Evolutionary conservation across 2,113 vertebrate species (phyloP), one percentile per base, ranked within the genome.

Genomic region (Perognathus longimembris): DNA sequence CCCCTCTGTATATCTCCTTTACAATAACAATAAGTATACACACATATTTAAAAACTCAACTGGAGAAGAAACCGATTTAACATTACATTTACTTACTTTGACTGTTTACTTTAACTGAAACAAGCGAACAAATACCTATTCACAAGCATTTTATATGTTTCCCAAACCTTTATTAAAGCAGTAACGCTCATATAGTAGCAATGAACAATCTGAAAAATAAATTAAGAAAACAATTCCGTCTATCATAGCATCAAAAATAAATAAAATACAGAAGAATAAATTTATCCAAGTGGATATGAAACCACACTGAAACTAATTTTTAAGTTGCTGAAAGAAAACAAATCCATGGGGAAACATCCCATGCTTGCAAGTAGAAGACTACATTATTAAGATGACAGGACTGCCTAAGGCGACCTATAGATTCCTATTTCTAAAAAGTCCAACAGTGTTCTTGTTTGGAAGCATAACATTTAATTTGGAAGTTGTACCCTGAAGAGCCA

Each of bases 21-120:
- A 45, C 11, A 45, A 45, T 45, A 45, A 45, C 11, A 45, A 45
- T 45, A 45, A 45, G 11, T 45, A 45, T 11, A 45, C 11, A 45
- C 6, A 45, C 45, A 45, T 45, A n/a, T 69, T 91, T 80, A 93
- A 66, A n/a, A n/a, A n/a, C n/a, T n/a, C n/a, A n/a, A n/a, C n/a
- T n/a, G n/a, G n/a, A n/a, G 24, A 26, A 94, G 14, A 78, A 82
- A 61, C 30, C 82, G 22, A 82, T 61, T 89, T 73, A 89, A 86
- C 28, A 71, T 67, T 79, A 50, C 40, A 71, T 45, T 92, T 64
- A 80, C 17, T 82, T 76, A 86, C n/a, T 38, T 67, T 87, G 83
- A 90, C 50, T 20, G 78, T 89, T 89, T 66, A 82, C 66, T 85
- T 81, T 89, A 89, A 89, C 54, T 76, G 36, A 92, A 86, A n/a